phyloP scores from a whole-genome alignment of 1,140 invertebrate species.

The Cydia amplana region DNA sequence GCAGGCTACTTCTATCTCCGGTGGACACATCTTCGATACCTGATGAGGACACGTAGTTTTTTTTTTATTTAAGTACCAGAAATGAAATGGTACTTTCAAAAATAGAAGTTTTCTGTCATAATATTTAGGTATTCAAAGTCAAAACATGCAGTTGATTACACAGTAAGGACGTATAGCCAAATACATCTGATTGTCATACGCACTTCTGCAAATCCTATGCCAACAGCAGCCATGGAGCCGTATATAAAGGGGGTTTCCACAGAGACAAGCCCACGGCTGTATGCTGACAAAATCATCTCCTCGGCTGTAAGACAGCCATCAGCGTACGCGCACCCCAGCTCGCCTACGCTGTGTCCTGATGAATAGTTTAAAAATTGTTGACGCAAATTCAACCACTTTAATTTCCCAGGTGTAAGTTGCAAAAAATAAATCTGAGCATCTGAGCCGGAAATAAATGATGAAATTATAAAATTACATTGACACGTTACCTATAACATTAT shows the following conservation, averaged over 20 bases:
- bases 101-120: no score
- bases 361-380: background rate
- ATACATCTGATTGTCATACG: background rate
- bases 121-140: no score
- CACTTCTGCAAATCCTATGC: background rate
- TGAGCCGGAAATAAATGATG: no score
- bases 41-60: conserved; percentile 37
- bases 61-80: no score
- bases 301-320: background rate
- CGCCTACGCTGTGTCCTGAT: background rate
- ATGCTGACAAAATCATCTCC: background rate
- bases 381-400: no score
- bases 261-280: background rate
- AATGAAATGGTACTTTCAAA: no score
- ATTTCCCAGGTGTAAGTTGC: no score
- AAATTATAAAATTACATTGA: no score
- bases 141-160: no score
- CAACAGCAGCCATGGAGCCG: conserved; percentile 1
- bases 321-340: background rate
- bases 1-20: conserved; percentile 87
- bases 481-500: background rate
- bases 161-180: no score
- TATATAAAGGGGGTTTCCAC: background rate
- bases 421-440: no score
- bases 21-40: conserved; percentile 80